Base-by-base conservation (phyloP, 2,888 invertebrate genomes). In the Phalera bucephala region DNA sequence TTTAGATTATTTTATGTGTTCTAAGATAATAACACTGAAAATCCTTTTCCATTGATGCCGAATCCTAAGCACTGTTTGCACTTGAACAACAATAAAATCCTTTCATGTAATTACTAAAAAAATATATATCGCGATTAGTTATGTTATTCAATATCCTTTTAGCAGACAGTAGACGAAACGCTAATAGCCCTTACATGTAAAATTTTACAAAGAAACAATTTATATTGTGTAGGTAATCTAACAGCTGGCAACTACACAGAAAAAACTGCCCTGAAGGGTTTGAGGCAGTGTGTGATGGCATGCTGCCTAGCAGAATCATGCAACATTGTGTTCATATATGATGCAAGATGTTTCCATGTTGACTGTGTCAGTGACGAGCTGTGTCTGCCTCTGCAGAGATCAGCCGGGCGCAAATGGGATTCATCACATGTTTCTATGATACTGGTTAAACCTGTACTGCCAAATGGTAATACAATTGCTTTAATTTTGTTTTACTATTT, bases 321-420 rank as follows among this genome's bases (percentile, higher is more conserved):
- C 72, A 95, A 97, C 75, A 93, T 96, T 45, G 95, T 94, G 2
- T 93, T 97, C 67, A 93, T 95, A 76, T 93, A 92, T 53, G 93
- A 95, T 62, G 80, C 90, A 11, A 93, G 93, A 44, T 97, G 97
- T 71, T 96, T 93, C 69, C 95, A 95, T 76, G 92, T 96, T 10
- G 91, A 92, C 40, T 96, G 96, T 77, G 86, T 80, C 3, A 94
- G 90, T 55, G 93, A 95, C 64, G 93, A 94, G 63, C 80, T 93
- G 17, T 96, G 96, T 61, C 64, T 93, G 46, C 96, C 96, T 0
- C 86, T 93, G 10, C 86, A 91, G 27, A 91, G 92, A 26, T 49
- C 72, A 0, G 79, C 73, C 10, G 72, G 68, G 33, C 76, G 85
- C 5, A 93, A 93, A 50, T 85, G 92, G 52, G 88, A 91, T 5